These are phyloP conservation scores for Semnornis frantzii DNA, from an alignment of 2,113 vertebrate genomes.

Conservation along the genomic window DNA sequence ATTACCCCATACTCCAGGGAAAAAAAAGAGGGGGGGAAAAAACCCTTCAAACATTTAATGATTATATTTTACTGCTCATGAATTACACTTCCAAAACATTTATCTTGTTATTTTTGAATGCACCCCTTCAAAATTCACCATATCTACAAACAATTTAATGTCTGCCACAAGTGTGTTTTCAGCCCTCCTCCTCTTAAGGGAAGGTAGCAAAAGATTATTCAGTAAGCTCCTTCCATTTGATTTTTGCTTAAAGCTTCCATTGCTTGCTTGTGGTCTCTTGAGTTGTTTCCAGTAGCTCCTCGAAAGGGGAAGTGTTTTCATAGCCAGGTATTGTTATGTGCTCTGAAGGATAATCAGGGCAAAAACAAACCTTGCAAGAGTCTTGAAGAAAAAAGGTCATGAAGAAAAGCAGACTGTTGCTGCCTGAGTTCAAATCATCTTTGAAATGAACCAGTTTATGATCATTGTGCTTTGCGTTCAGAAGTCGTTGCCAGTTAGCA, in stretches of 20 bases:
- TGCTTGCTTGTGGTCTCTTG: neutral
- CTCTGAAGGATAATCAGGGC: neutral
- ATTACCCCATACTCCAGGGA: neutral
- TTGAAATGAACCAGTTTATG: neutral
- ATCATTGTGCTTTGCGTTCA: neutral
- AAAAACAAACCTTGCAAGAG: neutral
- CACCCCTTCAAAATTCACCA: neutral
- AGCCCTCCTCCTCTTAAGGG: neutral
- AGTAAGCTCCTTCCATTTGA: neutral
- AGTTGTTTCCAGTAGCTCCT: neutral
- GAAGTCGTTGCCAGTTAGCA: neutral
- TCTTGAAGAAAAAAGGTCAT: neutral
- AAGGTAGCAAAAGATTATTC: neutral
- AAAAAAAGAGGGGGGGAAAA: neutral
- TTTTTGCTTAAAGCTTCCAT: neutral
- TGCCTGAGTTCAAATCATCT: neutral
- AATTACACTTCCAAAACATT: neutral
- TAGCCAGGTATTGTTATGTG: neutral
- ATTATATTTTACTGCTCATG: slow-evolving; percentile 9
- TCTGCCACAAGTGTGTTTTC: neutral
- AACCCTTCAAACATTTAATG: neutral
- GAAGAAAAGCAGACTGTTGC: neutral
- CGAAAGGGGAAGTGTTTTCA: neutral
- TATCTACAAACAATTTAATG: neutral
- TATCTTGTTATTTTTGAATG: neutral